Evolutionary conservation across 2,797 vertebrate genomes (phyloP).

Genomic region (Emys orbicularis): DNA sequence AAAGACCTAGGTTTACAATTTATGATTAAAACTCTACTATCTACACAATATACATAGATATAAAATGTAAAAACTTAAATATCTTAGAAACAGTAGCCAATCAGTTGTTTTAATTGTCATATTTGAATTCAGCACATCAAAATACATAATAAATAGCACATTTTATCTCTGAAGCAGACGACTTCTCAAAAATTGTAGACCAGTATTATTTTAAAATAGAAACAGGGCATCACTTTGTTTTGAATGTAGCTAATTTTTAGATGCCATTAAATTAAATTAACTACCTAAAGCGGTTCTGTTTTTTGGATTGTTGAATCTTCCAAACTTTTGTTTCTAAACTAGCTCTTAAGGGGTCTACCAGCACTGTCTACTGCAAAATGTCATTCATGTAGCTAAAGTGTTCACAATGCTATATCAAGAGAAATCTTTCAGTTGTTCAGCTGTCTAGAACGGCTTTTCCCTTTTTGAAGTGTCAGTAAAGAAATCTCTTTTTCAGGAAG

Average conservation of each 20-base stretch:
- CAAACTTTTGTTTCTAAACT: not conserved
- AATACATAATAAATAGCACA: too few relatives aligned
- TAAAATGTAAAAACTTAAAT: too few relatives aligned
- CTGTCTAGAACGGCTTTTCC: not conserved
- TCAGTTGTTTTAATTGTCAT: too few relatives aligned
- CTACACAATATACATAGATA: too few relatives aligned
- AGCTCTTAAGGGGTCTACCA: not conserved
- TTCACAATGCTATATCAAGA: not conserved
- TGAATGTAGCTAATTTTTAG: not conserved
- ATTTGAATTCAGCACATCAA: too few relatives aligned
- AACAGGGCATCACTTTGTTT: not conserved
- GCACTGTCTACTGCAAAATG: not conserved
- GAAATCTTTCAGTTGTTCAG: not conserved
- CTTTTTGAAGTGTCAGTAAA: slow-evolving; percentile 37
- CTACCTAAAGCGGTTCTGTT: not conserved
- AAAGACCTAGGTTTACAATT: too few relatives aligned
- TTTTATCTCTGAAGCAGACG: too few relatives aligned
- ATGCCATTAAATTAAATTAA: not conserved
- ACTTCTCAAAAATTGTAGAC: too few relatives aligned
- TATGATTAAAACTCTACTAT: too few relatives aligned
- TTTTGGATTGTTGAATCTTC: not conserved
- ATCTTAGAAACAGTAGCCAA: too few relatives aligned
- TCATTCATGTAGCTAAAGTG: not conserved
- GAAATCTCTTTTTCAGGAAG: slow-evolving; percentile 82
- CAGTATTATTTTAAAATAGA: not conserved